phyloP scores from a whole-genome alignment of 2,797 vertebrate genomes.

The Gobio occitaniae region DNA sequence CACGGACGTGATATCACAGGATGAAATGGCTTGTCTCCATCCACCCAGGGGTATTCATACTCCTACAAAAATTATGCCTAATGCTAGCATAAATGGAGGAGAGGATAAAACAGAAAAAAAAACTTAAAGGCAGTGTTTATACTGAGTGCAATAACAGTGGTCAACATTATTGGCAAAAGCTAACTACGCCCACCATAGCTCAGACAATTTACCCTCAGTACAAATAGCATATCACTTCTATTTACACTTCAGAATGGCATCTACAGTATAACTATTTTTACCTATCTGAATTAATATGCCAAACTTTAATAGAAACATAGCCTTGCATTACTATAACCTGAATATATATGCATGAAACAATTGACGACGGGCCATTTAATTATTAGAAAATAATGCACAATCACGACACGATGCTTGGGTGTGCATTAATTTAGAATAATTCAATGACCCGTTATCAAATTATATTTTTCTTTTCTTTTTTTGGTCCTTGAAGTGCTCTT shows the following conservation, averaged over 20 bases:
- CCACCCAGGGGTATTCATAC: conserved; percentile 2
- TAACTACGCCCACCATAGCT: neutral
- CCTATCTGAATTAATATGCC: neutral
- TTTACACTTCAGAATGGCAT: conserved; percentile 3
- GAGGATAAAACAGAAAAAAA: neutral
- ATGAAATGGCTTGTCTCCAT: conserved; percentile 21
- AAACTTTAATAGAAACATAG: no score
- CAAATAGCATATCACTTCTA: neutral
- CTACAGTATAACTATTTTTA: neutral
- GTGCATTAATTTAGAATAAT: neutral
- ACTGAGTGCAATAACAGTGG: neutral
- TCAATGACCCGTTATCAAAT: neutral
- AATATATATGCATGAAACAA: neutral
- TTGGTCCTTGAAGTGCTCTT: neutral
- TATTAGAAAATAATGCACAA: neutral
- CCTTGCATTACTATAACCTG: neutral
- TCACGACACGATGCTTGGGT: neutral
- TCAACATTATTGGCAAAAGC: neutral
- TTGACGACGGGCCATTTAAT: neutral
- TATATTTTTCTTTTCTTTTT: neutral
- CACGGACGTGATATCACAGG: conserved; percentile 15
- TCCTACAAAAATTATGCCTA: neutral
- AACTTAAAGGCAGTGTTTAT: neutral
- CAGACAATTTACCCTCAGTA: neutral
- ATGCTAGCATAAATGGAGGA: neutral